A percentile compares a stretch with the other conserved stretches of the same genome.
phyloP scores from a whole-genome alignment of 1,140 invertebrate genomes.

The Drosophila tristis region DNA sequence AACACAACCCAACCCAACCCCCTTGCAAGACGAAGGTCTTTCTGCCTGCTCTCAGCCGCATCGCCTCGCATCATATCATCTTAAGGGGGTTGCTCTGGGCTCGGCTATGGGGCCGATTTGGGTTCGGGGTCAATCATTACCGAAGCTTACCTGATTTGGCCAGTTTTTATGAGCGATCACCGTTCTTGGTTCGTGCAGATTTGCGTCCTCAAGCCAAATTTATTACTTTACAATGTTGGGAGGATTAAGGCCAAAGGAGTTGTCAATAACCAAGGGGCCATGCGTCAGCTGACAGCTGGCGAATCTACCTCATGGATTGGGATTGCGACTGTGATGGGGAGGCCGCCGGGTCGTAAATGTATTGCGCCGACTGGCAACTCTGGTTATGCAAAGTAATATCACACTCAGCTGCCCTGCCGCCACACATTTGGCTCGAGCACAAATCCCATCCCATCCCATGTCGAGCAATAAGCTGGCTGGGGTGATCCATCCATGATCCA shows the following conservation, averaged over 20 bases:
- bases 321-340: conserved; percentile 41
- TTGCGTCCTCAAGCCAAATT: conserved; percentile 52
- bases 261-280: conserved; percentile 61
- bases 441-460: conserved; percentile 48
- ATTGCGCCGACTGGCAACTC: conserved; percentile 69
- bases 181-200: conserved; percentile 12
- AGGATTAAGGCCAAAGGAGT: conserved; percentile 55
- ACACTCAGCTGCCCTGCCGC: conserved; percentile 46
- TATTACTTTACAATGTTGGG: conserved; percentile 77
- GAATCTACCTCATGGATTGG: neutral
- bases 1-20: conserved; percentile 39
- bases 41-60: conserved; percentile 21
- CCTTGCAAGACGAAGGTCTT: conserved; percentile 23
- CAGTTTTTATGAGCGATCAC: conserved; percentile 15
- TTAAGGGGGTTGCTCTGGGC: conserved; percentile 45
- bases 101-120: conserved; percentile 6
- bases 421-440: conserved; percentile 32
- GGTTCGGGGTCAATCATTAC: conserved; percentile 49
- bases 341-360: conserved; percentile 55
- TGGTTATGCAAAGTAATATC: conserved; percentile 70
- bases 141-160: conserved; percentile 36
- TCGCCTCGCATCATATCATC: neutral
- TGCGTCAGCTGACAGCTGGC: conserved; percentile 71
- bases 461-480: conserved; percentile 37
- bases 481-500: conserved; percentile 9